Conservation (phyloP, 2,113 vertebrate genomes). For the Seriola quinqueradiata region DNA sequence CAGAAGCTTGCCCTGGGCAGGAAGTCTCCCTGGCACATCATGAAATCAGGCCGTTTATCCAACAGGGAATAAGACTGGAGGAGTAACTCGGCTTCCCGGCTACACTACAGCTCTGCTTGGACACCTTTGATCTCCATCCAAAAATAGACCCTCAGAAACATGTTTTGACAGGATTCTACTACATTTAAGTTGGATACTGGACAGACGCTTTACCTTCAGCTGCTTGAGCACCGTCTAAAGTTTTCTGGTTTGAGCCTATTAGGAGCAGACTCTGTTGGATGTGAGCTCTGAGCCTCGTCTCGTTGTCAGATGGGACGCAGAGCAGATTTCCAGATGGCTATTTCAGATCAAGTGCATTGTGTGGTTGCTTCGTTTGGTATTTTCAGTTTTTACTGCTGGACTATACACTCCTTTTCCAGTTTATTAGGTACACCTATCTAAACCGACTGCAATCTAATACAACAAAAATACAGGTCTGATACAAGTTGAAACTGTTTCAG, state of each 20-base stretch:
- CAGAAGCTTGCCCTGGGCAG: constrained; percentile 34
- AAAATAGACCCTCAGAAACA: constrained; percentile 55
- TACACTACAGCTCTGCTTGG: constrained; percentile 37
- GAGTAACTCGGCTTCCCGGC: constrained; percentile 49
- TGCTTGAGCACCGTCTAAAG: not conserved
- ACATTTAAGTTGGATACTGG: constrained; percentile 19
- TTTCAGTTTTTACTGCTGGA: not conserved
- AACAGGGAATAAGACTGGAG: constrained; percentile 54
- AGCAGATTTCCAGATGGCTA: not conserved
- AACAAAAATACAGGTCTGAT: not conserved
- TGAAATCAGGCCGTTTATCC: constrained; percentile 65
- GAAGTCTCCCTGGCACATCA: constrained; percentile 40
- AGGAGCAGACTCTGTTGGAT: constrained; percentile 16
- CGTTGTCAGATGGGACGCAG: not conserved
- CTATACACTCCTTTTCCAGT: not conserved
- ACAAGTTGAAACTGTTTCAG: not conserved
- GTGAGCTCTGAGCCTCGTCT: not conserved
- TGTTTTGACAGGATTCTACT: constrained; percentile 51
- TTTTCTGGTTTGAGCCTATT: constrained; percentile 16
- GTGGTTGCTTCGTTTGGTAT: not conserved
- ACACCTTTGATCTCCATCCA: constrained; percentile 67
- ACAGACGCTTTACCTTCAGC: constrained; percentile 22
- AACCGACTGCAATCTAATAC: not conserved
- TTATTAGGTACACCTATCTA: not conserved
- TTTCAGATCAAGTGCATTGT: not conserved